Percentiles rank a stretch among this genome's conserved stretches.
Evolutionary conservation across 2,797 vertebrate species (phyloP).

Genomic region (Enoplosus armatus): DNA sequence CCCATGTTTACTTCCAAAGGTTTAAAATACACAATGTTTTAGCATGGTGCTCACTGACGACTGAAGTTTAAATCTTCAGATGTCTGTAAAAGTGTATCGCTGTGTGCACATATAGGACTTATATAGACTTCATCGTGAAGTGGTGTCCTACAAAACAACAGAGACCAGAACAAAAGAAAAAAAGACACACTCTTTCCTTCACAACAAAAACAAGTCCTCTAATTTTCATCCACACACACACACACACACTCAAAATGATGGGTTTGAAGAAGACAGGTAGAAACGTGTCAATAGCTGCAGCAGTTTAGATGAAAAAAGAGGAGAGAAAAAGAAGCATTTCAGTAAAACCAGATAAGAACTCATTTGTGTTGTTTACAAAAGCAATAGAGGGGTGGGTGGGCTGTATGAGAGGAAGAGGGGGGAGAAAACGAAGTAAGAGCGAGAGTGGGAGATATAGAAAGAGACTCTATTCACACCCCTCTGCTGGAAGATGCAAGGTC

Average conservation of each 20-base stretch:
- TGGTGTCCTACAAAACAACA: neutral
- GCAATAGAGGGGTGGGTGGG: neutral
- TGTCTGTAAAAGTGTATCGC: neutral
- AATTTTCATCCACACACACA: constrained; percentile 4
- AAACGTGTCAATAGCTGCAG: constrained; percentile 26
- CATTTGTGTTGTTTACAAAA: constrained; percentile 55
- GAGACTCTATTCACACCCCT: constrained; percentile 30
- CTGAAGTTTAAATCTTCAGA: neutral
- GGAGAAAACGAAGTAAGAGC: neutral
- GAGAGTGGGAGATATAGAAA: neutral
- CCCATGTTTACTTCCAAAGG: too few relatives aligned
- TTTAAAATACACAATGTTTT: neutral
- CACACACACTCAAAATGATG: neutral
- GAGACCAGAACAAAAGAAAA: neutral
- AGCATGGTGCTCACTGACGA: neutral
- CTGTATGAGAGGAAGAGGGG: neutral
- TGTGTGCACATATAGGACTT: too few relatives aligned
- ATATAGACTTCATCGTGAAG: neutral
- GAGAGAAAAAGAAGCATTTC: constrained; percentile 18
- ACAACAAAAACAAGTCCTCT: constrained; percentile 5
- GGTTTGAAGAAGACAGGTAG: constrained; percentile 14
- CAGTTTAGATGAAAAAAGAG: constrained; percentile 1
- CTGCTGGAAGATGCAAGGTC: constrained; percentile 56
- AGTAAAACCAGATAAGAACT: constrained; percentile 44
- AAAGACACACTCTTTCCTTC: neutral